phyloP scores from a whole-genome alignment of 2,888 invertebrate genomes.

The Thecocarcelia acutangulata region DNA sequence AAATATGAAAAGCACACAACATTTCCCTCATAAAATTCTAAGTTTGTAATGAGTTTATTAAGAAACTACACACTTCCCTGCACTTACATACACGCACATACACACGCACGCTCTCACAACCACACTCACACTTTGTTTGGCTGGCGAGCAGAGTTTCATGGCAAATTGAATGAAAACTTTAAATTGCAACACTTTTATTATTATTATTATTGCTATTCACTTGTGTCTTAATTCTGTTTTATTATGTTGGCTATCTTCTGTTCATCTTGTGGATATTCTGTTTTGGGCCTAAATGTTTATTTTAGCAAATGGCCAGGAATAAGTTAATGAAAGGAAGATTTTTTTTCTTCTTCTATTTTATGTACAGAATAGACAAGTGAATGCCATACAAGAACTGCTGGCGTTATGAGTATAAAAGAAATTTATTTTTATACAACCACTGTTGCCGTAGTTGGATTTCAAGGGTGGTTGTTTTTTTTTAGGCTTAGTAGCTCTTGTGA shows the following conservation, averaged over 20 bases:
- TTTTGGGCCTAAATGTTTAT: slow-evolving; percentile 35
- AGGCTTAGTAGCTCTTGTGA: no score
- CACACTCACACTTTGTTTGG: no score
- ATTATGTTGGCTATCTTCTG: slow-evolving; percentile 15
- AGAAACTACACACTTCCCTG: slow-evolving; percentile 31
- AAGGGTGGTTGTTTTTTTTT: not conserved
- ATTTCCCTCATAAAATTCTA: slow-evolving; percentile 4
- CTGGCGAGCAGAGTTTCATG: slow-evolving; percentile 21
- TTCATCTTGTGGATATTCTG: slow-evolving; percentile 14
- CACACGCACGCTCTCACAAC: not conserved
- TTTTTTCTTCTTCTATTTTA: slow-evolving; percentile 19
- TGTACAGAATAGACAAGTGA: slow-evolving; percentile 1
- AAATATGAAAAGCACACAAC: slow-evolving; percentile 6
- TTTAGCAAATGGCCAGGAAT: slow-evolving; percentile 47
- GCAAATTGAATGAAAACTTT: slow-evolving; percentile 52
- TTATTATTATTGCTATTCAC: slow-evolving; percentile 1
- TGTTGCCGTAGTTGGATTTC: not conserved
- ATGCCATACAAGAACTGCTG: not conserved
- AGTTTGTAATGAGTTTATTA: slow-evolving; percentile 44
- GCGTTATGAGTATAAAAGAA: not conserved
- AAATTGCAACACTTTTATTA: slow-evolving; percentile 40
- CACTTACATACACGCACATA: not conserved
- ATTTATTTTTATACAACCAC: not conserved
- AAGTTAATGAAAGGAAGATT: slow-evolving; percentile 12
- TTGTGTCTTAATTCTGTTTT: slow-evolving; percentile 12